Conservation (phyloP, 2,888 invertebrate species). For the Drosophila pseudotakahashii region DNA sequence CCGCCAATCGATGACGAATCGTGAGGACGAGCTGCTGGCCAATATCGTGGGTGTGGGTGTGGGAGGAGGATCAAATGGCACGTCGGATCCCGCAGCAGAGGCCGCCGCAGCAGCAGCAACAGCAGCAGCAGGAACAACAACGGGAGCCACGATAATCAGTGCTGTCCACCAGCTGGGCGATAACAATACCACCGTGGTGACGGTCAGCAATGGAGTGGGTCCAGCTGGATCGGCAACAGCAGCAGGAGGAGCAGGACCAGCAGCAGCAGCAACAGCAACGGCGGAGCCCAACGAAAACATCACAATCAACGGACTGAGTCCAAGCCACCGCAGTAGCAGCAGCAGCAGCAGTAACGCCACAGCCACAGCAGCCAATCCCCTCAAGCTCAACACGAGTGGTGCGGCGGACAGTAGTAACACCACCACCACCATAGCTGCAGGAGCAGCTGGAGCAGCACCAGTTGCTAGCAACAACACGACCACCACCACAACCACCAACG, state of each 20-base stretch:
- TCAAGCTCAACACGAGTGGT: constrained; percentile 65
- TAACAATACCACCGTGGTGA: constrained; percentile 53
- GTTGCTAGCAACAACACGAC: constrained; percentile 18
- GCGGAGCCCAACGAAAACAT: constrained; percentile 81
- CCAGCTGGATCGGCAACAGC: constrained; percentile 9
- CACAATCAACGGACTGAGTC: constrained; percentile 76
- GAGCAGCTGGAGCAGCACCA: constrained; percentile 25
- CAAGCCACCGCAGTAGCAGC: constrained; percentile 51
- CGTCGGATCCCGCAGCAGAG: constrained; percentile 14
- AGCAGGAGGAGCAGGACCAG: no score
- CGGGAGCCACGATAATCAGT: constrained; percentile 31
- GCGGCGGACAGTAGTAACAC: constrained; percentile 8
- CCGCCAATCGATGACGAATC: constrained; percentile 93
- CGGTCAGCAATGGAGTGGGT: constrained; percentile 67
- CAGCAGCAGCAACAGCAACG: background rate
- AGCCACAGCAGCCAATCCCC: constrained; percentile 21
- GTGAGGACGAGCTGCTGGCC: constrained; percentile 85
- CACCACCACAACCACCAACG: constrained; percentile 75
- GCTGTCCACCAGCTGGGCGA: constrained; percentile 46
- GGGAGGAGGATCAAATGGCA: constrained; percentile 12
- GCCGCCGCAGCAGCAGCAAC: constrained; percentile 8
- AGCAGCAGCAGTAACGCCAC: constrained; percentile 23
- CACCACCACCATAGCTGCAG: constrained; percentile 13
- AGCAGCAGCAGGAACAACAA: constrained; percentile 5
- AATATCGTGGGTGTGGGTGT: constrained; percentile 81